phyloP scores from a whole-genome alignment of 35 echinoderm and acorn worm species.

The Chiridota heheva region DNA sequence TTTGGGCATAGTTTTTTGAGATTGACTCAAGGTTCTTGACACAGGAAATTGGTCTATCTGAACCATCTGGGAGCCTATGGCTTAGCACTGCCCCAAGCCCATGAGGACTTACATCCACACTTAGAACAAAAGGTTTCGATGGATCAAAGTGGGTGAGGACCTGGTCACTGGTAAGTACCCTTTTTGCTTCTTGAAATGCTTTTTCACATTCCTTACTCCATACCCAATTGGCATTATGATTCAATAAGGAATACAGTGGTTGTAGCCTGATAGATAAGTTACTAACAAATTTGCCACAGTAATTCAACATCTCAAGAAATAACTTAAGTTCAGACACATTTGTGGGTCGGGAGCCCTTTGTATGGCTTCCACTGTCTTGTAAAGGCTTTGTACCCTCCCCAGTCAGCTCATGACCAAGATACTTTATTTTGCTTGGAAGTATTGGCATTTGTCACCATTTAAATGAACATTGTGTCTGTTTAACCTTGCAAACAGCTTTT shows the following conservation, averaged over 20 bases:
- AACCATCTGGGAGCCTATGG: conserved; percentile 37
- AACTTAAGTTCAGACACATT: background rate
- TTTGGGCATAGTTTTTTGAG: conserved; percentile 52
- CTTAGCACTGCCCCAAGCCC: conserved; percentile 52
- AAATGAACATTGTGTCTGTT: conserved; percentile 14
- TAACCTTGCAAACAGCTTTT: background rate
- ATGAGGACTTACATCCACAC: conserved; percentile 56
- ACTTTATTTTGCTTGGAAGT: background rate
- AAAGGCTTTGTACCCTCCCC: background rate
- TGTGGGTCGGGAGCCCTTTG: background rate
- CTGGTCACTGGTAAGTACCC: background rate
- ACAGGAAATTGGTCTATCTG: conserved; percentile 13
- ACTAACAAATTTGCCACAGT: conserved; percentile 30
- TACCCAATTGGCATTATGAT: background rate
- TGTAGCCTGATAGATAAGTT: background rate
- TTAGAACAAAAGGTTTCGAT: conserved; percentile 22
- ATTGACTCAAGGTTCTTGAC: conserved; percentile 2
- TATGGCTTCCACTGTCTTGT: conserved; percentile 10
- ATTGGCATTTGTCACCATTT: conserved; percentile 12
- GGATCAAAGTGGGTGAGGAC: conserved; percentile 28
- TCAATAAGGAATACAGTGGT: background rate
- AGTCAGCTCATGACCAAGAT: background rate
- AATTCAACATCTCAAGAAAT: background rate
- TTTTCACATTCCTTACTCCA: background rate
- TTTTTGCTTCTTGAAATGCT: background rate